Conservation (phyloP, 2,113 vertebrate genomes). For the Mesitornis unicolor region DNA sequence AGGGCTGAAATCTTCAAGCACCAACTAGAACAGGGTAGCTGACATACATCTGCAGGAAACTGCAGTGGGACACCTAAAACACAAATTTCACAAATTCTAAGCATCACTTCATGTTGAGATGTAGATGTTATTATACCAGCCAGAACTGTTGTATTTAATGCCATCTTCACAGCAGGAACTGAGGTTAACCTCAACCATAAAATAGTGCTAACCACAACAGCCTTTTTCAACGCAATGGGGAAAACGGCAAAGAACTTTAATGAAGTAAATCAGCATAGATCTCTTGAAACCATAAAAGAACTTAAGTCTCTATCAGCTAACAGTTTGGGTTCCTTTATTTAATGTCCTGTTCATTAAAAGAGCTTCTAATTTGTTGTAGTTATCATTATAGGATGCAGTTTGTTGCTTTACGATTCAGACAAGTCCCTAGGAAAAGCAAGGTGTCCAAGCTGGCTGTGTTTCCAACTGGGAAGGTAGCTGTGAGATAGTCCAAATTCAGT, state of each 20-base stretch:
- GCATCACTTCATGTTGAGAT: background rate
- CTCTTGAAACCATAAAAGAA: background rate
- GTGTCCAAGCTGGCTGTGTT: background rate
- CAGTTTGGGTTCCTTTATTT: background rate
- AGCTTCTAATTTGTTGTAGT: background rate
- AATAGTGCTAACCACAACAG: background rate
- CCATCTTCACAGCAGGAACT: background rate
- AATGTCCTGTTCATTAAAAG: background rate
- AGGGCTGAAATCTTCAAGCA: background rate
- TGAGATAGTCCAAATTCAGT: background rate
- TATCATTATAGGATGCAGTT: background rate
- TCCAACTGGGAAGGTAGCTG: background rate
- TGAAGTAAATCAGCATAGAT: background rate
- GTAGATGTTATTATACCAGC: background rate
- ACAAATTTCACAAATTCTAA: background rate
- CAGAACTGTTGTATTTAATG: background rate
- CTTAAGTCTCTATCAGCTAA: background rate
- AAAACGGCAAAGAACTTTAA: background rate
- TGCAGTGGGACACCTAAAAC: background rate
- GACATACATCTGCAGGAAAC: background rate
- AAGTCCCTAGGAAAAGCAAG: background rate
- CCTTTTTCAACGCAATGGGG: background rate
- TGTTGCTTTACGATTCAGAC: background rate
- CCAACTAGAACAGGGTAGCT: background rate
- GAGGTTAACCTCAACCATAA: background rate